These are phyloP conservation scores for Amphipoea lucens DNA, from an alignment of 2,888 invertebrate genomes.

Conservation along the genomic window DNA sequence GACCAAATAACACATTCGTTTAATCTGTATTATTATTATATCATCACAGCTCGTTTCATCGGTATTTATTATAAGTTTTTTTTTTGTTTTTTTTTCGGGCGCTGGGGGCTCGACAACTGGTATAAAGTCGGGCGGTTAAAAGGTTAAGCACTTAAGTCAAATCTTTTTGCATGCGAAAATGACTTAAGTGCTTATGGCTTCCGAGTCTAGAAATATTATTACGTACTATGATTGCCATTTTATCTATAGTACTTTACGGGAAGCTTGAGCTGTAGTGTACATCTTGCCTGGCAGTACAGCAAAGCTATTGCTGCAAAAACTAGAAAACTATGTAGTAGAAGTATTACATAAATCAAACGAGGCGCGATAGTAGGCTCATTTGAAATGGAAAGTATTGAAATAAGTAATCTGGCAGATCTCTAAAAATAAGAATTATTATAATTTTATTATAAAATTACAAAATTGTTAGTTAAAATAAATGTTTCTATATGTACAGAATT, in stretches of 20 bases:
- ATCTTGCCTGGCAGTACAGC: slow-evolving; percentile 25
- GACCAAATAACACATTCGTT: no score
- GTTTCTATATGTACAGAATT: slow-evolving; percentile 36
- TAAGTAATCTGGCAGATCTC: slow-evolving; percentile 22
- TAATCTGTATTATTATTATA: no score
- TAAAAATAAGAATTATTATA: slow-evolving; percentile 45
- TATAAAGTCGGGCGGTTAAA: no score
- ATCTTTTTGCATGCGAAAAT: no score
- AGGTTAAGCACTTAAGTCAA: no score
- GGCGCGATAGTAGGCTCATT: slow-evolving; percentile 1
- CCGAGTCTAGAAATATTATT: no score
- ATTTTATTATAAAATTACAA: slow-evolving; percentile 39
- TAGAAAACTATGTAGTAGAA: background rate
- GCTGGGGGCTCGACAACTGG: no score
- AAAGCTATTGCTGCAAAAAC: slow-evolving; percentile 3
- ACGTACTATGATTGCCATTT: slow-evolving; percentile 2
- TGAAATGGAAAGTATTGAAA: slow-evolving; percentile 2
- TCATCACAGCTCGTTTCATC: no score
- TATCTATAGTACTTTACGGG: background rate
- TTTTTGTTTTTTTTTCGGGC: no score
- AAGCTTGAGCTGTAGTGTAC: slow-evolving; percentile 24
- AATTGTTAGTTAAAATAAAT: slow-evolving; percentile 52
- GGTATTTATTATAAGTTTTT: no score
- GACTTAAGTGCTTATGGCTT: no score
- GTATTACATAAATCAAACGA: background rate